Percentiles rank a stretch among this genome's conserved stretches.
Conservation (phyloP, 2,113 vertebrate genomes). For the Periophthalmus modestus region DNA sequence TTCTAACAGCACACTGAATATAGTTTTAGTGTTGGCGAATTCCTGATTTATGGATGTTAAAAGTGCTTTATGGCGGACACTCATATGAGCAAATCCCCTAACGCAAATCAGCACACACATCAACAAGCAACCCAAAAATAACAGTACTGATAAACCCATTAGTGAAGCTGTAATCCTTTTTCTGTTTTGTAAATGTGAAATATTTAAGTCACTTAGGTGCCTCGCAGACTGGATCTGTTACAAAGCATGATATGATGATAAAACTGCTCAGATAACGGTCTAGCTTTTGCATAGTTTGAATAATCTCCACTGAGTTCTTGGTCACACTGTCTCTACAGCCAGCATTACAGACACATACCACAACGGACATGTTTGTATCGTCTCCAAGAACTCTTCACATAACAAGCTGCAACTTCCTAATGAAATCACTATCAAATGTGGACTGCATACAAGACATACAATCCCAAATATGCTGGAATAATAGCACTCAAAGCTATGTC, state of each 20-base stretch:
- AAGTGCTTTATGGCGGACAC: too few species aligned
- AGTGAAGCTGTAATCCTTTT: neutral
- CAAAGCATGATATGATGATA: slow-evolving; percentile 32
- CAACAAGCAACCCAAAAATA: neutral
- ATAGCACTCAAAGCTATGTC: neutral
- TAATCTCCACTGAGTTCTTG: slow-evolving; percentile 44
- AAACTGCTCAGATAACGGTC: slow-evolving; percentile 49
- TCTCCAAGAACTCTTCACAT: slow-evolving; percentile 16
- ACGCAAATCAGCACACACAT: neutral
- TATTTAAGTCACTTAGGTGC: slow-evolving; percentile 12
- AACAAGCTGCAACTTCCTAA: slow-evolving; percentile 20
- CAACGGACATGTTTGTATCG: slow-evolving; percentile 28
- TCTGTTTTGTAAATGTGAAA: neutral
- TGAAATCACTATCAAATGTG: slow-evolving; percentile 11
- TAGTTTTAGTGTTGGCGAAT: too few species aligned
- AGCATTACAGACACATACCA: slow-evolving; percentile 34
- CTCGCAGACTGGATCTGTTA: slow-evolving; percentile 20
- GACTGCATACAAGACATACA: neutral
- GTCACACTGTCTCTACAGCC: slow-evolving; percentile 44
- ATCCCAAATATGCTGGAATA: slow-evolving; percentile 18
- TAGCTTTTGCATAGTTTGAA: slow-evolving; percentile 35
- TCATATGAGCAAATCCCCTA: too few species aligned
- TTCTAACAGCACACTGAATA: too few species aligned
- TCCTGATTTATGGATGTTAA: too few species aligned
- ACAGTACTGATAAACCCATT: neutral